Conservation (phyloP, 2,888 invertebrate species). For the Tricholauxania praeusta region DNA sequence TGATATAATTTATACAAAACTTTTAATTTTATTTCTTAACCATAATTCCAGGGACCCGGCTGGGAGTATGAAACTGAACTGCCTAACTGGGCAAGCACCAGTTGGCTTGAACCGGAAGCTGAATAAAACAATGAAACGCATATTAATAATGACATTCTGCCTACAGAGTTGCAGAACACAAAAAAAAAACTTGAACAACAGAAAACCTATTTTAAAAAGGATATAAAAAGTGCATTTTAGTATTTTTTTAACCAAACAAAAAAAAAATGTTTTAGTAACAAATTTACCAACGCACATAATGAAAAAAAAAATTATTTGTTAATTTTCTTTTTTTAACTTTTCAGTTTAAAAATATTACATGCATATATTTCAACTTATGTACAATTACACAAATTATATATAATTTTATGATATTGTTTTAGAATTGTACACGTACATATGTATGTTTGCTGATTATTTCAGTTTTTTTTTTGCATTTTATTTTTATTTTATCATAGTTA, state of each 20-base stretch:
- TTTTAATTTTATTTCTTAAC: conserved; percentile 41
- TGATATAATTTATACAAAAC: not conserved
- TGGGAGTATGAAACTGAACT: conserved; percentile 95
- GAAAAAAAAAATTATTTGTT: not conserved
- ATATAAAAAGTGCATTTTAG: conserved; percentile 44
- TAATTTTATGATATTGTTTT: too few species aligned
- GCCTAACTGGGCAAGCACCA: conserved; percentile 91
- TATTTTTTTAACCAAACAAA: conserved; percentile 39
- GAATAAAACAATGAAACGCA: conserved; percentile 31
- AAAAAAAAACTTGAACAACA: conserved; percentile 14
- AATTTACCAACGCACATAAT: conserved; percentile 41
- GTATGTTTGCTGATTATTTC: too few species aligned
- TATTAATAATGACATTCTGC: not conserved
- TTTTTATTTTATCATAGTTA: not conserved
- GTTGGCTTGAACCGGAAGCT: conserved; percentile 83
- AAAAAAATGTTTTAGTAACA: conserved; percentile 20
- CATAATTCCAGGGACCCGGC: conserved; percentile 81
- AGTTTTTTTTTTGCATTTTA: not conserved
- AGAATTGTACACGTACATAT: too few species aligned
- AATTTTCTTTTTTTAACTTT: too few species aligned
- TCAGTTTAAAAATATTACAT: not conserved
- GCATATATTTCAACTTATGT: conserved; percentile 4
- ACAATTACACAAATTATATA: too few species aligned
- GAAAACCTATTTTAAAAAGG: not conserved
- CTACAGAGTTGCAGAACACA: not conserved